These are phyloP conservation scores for Pinctada fucata DNA, from an alignment of 2,888 invertebrate species.

Conservation along the genomic window DNA sequence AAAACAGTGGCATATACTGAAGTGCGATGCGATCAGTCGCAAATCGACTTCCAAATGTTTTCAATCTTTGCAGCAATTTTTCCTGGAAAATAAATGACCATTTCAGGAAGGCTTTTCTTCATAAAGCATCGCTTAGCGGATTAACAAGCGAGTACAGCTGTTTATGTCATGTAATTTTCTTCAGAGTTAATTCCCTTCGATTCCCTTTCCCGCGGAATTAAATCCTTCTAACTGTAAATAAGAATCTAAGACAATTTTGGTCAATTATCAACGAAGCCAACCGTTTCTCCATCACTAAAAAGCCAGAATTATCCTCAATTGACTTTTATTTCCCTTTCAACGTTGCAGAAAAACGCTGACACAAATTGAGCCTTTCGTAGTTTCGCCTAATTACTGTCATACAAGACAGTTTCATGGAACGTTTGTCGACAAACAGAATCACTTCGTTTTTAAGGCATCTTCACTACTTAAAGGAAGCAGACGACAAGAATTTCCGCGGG, in stretches of 20 bases:
- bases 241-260: slow-evolving; percentile 1
- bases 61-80: too few species aligned
- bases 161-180: background rate
- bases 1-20: too few species aligned
- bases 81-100: too few species aligned
- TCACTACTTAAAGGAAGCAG: background rate
- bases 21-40: too few species aligned
- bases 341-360: slow-evolving; percentile 1
- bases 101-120: background rate
- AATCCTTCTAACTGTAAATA: slow-evolving; percentile 4
- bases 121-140: background rate
- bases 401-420: background rate
- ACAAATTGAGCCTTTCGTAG: background rate
- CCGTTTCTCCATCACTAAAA: slow-evolving; percentile 1
- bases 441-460: background rate
- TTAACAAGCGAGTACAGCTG: background rate
- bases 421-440: slow-evolving; percentile 1
- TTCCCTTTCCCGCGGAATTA: background rate
- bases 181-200: background rate
- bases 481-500: background rate
- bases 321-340: slow-evolving; percentile 4
- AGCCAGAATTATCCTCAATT: slow-evolving; percentile 1
- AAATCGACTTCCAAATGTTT: too few species aligned
- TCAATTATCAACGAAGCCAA: slow-evolving; percentile 1
- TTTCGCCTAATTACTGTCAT: background rate